Percentiles rank a stretch among this genome's conserved stretches.
Evolutionary conservation across 2,797 vertebrate genomes (phyloP).

Genomic region (Gallinago solitaria): DNA sequence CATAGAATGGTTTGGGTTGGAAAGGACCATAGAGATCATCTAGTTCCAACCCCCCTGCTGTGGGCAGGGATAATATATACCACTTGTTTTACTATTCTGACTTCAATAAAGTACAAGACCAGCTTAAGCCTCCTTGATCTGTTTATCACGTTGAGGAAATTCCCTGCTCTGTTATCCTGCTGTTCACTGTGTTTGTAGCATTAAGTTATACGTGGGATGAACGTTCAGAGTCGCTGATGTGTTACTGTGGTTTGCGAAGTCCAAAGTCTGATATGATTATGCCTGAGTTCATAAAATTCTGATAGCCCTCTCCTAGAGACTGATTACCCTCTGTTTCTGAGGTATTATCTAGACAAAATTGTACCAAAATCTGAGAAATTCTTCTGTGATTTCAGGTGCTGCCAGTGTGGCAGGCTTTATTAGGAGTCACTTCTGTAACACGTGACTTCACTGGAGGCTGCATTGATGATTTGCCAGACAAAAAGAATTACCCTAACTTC

Average conservation of each 20-base stretch:
- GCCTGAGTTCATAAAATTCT: background rate
- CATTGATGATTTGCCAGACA: background rate
- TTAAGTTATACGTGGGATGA: background rate
- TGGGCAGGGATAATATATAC: too few relatives aligned
- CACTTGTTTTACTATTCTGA: background rate
- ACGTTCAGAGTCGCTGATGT: background rate
- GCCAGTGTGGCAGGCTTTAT: background rate
- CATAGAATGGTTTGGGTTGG: too few relatives aligned
- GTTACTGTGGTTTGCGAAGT: background rate
- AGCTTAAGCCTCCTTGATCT: background rate
- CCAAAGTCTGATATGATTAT: background rate
- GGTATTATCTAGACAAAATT: background rate
- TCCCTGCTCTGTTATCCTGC: background rate
- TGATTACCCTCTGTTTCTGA: background rate
- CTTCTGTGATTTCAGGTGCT: background rate
- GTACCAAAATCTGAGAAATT: background rate
- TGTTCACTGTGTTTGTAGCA: background rate
- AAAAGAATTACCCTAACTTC: background rate
- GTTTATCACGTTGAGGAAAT: background rate
- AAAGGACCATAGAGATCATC: too few relatives aligned
- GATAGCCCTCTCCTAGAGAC: background rate
- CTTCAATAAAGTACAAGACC: background rate
- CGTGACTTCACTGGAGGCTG: background rate
- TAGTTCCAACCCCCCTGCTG: too few relatives aligned
- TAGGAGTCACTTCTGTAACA: background rate